Conservation (phyloP, 2,113 vertebrate species). For the Cebidichthys violaceus region DNA sequence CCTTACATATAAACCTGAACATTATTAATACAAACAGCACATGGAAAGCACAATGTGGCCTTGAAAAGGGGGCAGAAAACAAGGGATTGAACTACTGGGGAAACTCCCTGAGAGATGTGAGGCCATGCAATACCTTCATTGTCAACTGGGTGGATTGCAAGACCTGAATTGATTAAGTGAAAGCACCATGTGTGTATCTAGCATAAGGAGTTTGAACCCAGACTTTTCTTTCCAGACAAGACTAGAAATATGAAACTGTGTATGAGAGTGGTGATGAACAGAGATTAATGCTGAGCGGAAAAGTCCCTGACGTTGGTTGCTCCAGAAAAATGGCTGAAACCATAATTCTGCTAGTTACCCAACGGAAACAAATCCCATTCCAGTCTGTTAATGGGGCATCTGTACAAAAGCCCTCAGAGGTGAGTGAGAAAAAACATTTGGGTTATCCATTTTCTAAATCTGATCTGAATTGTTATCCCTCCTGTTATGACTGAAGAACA, state of each 20-base stretch:
- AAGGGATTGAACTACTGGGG: not conserved
- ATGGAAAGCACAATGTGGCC: not conserved
- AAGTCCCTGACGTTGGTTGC: not conserved
- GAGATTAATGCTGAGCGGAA: not conserved
- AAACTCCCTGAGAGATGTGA: constrained; percentile 6
- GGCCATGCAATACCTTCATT: not conserved
- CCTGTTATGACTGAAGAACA: too few relatives aligned
- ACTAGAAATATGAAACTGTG: not conserved
- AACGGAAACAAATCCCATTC: not conserved
- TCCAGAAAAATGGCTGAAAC: not conserved
- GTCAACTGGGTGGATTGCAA: not conserved
- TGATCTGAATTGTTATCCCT: not conserved
- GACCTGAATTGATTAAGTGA: not conserved
- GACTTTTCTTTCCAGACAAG: not conserved
- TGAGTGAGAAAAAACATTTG: not conserved
- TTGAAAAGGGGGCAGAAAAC: not conserved
- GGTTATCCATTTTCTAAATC: not conserved
- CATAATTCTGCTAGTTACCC: not conserved
- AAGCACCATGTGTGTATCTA: not conserved
- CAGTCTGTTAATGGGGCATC: not conserved
- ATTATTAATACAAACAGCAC: constrained; percentile 1
- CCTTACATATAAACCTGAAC: not conserved
- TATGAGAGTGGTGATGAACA: not conserved
- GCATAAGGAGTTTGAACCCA: not conserved
- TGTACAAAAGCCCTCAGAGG: not conserved